phyloP scores from a whole-genome alignment of 2,888 invertebrate genomes.

The Aplocera efformata region DNA sequence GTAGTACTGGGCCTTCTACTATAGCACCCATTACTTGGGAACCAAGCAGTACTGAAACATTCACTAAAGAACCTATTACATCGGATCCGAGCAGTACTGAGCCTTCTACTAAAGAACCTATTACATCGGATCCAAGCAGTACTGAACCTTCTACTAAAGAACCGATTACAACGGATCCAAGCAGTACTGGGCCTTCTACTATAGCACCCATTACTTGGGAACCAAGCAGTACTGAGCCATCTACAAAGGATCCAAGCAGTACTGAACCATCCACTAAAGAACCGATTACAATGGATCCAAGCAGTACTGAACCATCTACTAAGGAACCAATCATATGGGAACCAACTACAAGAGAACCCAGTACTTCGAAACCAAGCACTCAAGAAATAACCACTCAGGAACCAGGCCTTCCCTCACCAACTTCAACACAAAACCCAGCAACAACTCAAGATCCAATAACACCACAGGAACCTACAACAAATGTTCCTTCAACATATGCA shows the following conservation, averaged over 20 bases:
- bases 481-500: background rate
- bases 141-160: constrained; percentile 5
- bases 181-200: too few relatives aligned
- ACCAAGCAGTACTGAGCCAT: too few relatives aligned
- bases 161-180: constrained; percentile 4
- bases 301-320: constrained; percentile 6
- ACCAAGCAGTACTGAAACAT: constrained; percentile 1
- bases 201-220: constrained; percentile 6
- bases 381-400: constrained; percentile 7
- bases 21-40: constrained; percentile 6
- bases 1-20: too few relatives aligned
- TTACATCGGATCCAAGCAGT: constrained; percentile 7
- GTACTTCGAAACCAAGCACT: too few relatives aligned
- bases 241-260: constrained; percentile 2
- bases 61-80: constrained; percentile 6
- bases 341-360: constrained; percentile 2
- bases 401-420: too few relatives aligned
- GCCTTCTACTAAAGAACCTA: constrained; percentile 4
- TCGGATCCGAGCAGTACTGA: background rate
- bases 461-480: too few relatives aligned
- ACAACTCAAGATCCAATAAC: constrained; percentile 3
- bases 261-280: constrained; percentile 15
- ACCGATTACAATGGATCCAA: constrained; percentile 3
- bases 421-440: constrained; percentile 5
- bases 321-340: background rate